phyloP scores from a whole-genome alignment of 2,888 invertebrate species.

The Melipona beecheii region DNA sequence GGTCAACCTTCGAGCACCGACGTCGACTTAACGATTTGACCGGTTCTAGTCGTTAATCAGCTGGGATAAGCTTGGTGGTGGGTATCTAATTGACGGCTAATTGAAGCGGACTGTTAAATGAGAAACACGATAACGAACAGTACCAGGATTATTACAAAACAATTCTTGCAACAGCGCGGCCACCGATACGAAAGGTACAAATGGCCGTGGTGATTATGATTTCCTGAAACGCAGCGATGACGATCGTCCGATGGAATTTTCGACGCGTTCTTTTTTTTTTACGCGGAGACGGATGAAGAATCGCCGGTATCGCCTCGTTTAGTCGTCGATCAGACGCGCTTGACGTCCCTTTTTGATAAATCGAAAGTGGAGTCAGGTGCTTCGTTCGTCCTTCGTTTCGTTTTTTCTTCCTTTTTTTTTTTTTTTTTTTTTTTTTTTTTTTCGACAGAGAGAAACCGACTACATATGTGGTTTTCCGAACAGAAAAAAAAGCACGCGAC shows the following conservation, averaged over 20 bases:
- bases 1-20: slow-evolving; percentile 65
- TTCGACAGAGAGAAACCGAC: not conserved
- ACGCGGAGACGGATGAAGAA: slow-evolving; percentile 12
- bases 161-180: slow-evolving; percentile 59
- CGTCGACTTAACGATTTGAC: slow-evolving; percentile 71
- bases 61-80: slow-evolving; percentile 56
- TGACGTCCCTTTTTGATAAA: not conserved
- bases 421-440: not conserved
- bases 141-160: slow-evolving; percentile 68
- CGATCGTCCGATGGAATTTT: slow-evolving; percentile 33
- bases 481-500: slow-evolving; percentile 1
- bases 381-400: not conserved
- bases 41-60: slow-evolving; percentile 73
- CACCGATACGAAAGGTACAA: slow-evolving; percentile 52
- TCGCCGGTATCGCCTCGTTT: not conserved
- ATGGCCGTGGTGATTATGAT: slow-evolving; percentile 47
- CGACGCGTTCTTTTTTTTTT: not conserved
- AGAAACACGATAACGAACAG: slow-evolving; percentile 70
- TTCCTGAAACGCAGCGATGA: slow-evolving; percentile 39
- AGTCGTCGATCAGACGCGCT: slow-evolving; percentile 3
- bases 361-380: slow-evolving; percentile 44
- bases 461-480: not conserved
- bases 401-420: not conserved
- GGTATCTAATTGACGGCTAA: slow-evolving; percentile 73
- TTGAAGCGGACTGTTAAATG: slow-evolving; percentile 71